phyloP scores from a whole-genome alignment of 2,113 vertebrate species.

The Cyprinodon variegatus region DNA sequence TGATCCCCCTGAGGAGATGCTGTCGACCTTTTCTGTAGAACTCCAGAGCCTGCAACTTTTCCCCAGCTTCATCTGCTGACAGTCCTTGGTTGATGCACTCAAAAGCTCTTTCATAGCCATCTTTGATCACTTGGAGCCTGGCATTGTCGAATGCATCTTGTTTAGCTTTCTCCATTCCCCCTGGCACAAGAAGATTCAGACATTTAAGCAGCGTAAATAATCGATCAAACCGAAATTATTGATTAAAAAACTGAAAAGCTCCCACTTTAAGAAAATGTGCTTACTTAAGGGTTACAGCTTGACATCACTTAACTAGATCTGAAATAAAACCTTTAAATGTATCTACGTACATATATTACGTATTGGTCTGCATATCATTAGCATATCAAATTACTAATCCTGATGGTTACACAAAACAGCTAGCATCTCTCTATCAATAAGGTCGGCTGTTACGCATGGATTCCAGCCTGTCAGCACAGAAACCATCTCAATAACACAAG shows the following conservation, averaged over 20 bases:
- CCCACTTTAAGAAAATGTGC: background rate
- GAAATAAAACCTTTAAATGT: too few relatives aligned
- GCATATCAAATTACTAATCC: slow-evolving; percentile 6
- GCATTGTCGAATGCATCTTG: slow-evolving; percentile 81
- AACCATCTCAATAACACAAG: background rate
- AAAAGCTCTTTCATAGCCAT: slow-evolving; percentile 90
- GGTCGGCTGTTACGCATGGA: background rate
- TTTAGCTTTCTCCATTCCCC: slow-evolving; percentile 86
- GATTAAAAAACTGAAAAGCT: background rate
- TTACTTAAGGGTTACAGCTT: background rate
- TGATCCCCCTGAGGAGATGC: slow-evolving; percentile 86
- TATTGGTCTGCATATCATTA: background rate
- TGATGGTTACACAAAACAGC: background rate
- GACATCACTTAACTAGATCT: background rate
- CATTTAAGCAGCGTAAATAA: background rate
- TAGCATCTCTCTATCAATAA: background rate
- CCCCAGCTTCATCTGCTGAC: slow-evolving; percentile 86
- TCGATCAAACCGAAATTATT: background rate
- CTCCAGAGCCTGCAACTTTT: slow-evolving; percentile 83
- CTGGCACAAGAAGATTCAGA: slow-evolving; percentile 13
- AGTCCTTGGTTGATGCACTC: slow-evolving; percentile 89
- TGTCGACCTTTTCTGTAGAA: slow-evolving; percentile 87
- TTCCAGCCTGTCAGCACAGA: background rate
- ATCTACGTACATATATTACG: too few relatives aligned
- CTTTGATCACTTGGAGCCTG: slow-evolving; percentile 87